Percentiles rank a stretch among this genome's conserved stretches.
phyloP scores from a whole-genome alignment of 2,797 vertebrate species.

The Dicrostonyx torquatus region DNA sequence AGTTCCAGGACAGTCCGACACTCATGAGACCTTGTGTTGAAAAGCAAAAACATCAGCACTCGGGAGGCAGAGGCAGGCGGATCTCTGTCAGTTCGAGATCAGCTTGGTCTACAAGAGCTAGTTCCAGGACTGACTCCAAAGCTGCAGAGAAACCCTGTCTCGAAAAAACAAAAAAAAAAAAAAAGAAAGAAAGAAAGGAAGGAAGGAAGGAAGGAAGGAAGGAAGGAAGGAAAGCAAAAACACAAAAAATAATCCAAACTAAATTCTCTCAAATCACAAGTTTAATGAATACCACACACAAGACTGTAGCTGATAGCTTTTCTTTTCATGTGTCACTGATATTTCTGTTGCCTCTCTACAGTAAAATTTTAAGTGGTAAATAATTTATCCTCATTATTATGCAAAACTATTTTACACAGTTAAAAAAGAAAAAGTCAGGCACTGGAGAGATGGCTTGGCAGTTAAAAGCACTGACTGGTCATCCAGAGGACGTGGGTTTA shows the following conservation, averaged over 20 bases:
- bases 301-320: slow-evolving; percentile 43
- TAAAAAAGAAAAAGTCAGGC: background rate
- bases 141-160: too few species aligned
- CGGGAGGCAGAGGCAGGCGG: too few species aligned
- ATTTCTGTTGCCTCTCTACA: slow-evolving; percentile 48
- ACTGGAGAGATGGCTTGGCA: too few species aligned
- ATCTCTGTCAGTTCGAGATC: too few species aligned
- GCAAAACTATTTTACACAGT: slow-evolving; percentile 14
- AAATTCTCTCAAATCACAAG: slow-evolving; percentile 57
- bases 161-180: too few species aligned
- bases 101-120: too few species aligned
- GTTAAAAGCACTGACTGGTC: too few species aligned
- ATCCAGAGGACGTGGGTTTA: too few species aligned
- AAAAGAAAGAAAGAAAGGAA: too few species aligned
- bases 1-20: background rate
- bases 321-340: slow-evolving; percentile 30
- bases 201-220: too few species aligned
- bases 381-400: slow-evolving; percentile 42
- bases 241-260: background rate
- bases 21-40: background rate
- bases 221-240: too few species aligned
- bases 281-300: slow-evolving; percentile 61
- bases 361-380: background rate
- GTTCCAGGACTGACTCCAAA: too few species aligned
- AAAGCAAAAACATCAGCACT: background rate